phyloP scores from a whole-genome alignment of 2,797 vertebrate species.

The Thamnophis elegans region DNA sequence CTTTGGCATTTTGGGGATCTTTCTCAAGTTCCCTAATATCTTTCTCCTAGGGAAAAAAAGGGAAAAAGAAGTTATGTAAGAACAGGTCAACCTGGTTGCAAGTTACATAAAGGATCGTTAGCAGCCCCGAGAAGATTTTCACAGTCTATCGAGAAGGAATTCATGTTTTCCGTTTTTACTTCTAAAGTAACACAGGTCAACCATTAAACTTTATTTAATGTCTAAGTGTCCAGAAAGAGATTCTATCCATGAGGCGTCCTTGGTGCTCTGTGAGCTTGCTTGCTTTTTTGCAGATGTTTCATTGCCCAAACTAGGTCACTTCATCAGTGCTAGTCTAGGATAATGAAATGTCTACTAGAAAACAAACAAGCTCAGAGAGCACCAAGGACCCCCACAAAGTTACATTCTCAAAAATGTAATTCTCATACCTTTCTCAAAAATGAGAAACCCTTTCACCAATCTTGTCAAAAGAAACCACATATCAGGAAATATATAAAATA shows the following conservation, averaged over 20 bases:
- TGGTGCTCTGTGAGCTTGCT: no score
- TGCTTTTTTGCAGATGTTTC: no score
- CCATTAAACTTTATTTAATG: not conserved
- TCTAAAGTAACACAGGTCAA: not conserved
- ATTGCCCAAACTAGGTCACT: no score
- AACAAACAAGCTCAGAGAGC: no score
- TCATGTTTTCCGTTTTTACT: not conserved
- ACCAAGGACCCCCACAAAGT: not conserved
- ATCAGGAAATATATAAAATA: not conserved
- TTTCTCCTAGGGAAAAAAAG: not conserved
- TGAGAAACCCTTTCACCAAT: not conserved
- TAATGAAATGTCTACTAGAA: no score
- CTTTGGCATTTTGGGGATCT: not conserved
- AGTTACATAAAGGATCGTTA: not conserved
- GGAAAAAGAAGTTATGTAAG: not conserved
- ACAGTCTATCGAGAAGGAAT: not conserved
- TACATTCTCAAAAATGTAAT: not conserved
- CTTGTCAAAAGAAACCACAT: not conserved
- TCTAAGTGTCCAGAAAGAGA: not conserved
- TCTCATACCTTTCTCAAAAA: not conserved
- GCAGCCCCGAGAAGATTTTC: not conserved
- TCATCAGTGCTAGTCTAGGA: no score
- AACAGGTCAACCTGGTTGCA: not conserved
- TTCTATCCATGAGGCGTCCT: no score
- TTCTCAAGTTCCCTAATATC: not conserved